Percentiles rank a stretch among this genome's conserved stretches.
Conservation (phyloP, 2,113 vertebrate genomes). For the Heteronetta atricapilla region DNA sequence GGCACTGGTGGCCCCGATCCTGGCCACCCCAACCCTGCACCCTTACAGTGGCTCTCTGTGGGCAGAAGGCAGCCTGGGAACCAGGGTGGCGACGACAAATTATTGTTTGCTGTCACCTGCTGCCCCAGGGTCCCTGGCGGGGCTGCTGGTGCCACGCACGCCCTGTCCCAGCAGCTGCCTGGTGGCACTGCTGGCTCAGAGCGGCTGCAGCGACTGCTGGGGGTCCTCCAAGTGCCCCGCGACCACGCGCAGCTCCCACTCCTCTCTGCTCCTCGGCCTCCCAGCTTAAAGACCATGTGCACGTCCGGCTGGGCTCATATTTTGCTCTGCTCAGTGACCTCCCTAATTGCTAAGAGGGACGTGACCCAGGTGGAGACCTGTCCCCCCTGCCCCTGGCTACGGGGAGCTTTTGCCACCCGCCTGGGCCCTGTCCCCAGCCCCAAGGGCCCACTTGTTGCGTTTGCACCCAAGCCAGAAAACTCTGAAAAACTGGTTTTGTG, state of each 20-base stretch:
- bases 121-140: accelerated
- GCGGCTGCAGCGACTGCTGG: not conserved
- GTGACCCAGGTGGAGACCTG: not conserved
- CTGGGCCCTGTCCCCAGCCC: not conserved
- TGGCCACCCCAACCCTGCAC: too few species aligned
- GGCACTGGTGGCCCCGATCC: too few species aligned
- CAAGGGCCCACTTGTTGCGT: not conserved
- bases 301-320: not conserved
- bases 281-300: not conserved
- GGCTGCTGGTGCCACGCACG: not conserved
- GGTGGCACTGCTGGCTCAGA: not conserved
- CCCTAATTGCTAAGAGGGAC: not conserved
- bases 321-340: not conserved
- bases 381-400: accelerated
- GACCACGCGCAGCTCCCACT: not conserved
- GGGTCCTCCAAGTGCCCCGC: not conserved
- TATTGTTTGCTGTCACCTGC: not conserved
- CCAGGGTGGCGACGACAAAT: not conserved
- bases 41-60: accelerated
- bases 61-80: not conserved
- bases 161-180: not conserved
- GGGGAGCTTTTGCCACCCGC: accelerated
- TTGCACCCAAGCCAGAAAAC: not conserved
- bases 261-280: not conserved
- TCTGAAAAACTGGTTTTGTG: slow-evolving; percentile 23